phyloP scores from a whole-genome alignment of 2,797 vertebrate genomes.

The Alca torda region DNA sequence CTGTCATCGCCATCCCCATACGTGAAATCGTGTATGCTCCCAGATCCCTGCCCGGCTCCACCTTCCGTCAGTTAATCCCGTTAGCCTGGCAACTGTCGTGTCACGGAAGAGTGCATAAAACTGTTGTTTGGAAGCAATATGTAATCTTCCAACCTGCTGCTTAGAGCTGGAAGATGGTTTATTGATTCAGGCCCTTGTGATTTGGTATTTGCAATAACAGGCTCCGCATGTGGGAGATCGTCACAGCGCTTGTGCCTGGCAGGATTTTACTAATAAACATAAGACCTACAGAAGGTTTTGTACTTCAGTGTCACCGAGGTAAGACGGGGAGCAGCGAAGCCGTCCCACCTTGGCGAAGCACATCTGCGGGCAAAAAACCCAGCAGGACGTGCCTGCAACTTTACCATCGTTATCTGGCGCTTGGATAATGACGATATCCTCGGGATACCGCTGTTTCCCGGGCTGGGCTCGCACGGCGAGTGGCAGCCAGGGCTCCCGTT shows the following conservation, averaged over 20 bases:
- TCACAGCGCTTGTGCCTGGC: constrained; percentile 50
- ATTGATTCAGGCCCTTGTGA: constrained; percentile 68
- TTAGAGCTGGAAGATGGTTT: constrained; percentile 60
- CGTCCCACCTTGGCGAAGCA: neutral
- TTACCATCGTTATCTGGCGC: neutral
- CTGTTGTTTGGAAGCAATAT: constrained; percentile 49
- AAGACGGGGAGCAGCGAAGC: neutral
- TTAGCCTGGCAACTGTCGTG: constrained; percentile 59
- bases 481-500: neutral
- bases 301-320: neutral
- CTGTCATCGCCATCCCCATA: neutral
- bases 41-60: constrained; percentile 29
- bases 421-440: neutral
- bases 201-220: constrained; percentile 69
- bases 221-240: constrained; percentile 50
- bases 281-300: neutral
- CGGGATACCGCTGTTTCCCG: neutral
- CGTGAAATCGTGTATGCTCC: neutral
- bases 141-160: constrained; percentile 63
- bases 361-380: neutral
- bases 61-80: constrained; percentile 45
- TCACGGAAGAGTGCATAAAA: constrained; percentile 41
- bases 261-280: constrained; percentile 43
- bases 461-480: neutral
- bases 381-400: neutral